A percentile compares a stretch with the other conserved stretches of the same genome.
These are phyloP conservation scores for Xanthostigma xanthostigma DNA, from an alignment of 2,888 invertebrate genomes.

Conservation along the genomic window DNA sequence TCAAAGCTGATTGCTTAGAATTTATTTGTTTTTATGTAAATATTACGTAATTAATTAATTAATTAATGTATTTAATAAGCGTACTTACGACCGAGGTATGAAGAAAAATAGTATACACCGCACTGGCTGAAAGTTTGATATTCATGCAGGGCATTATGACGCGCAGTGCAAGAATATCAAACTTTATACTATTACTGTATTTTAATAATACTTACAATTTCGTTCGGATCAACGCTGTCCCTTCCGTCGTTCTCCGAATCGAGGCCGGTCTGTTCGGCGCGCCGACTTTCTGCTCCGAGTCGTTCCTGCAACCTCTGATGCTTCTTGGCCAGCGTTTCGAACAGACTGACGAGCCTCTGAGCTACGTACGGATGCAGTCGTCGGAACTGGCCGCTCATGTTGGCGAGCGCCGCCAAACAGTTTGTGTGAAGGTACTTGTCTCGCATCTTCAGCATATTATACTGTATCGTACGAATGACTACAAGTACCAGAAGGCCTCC, in stretches of 20 bases:
- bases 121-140: no score
- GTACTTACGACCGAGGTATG: no score
- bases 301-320: constrained; percentile 52
- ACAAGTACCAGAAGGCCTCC: constrained; percentile 90
- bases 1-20: no score
- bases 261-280: constrained; percentile 12
- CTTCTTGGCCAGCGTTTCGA: constrained; percentile 81
- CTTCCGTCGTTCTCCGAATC: constrained; percentile 8
- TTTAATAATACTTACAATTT: no score
- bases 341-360: constrained; percentile 81
- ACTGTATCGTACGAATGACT: constrained; percentile 91
- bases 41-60: no score
- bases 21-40: no score
- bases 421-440: constrained; percentile 98
- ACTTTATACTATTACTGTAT: no score
- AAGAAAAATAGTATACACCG: no score
- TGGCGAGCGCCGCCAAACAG: constrained; percentile 93
- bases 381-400: constrained; percentile 91
- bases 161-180: no score
- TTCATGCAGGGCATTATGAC: no score
- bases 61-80: no score
- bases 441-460: constrained; percentile 90
- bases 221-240: no score
- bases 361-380: constrained; percentile 91
- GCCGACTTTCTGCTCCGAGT: constrained; percentile 30